Evolutionary conservation across 1,140 invertebrate species (phyloP).

Genomic region (Ctenoplectra terminalis): DNA sequence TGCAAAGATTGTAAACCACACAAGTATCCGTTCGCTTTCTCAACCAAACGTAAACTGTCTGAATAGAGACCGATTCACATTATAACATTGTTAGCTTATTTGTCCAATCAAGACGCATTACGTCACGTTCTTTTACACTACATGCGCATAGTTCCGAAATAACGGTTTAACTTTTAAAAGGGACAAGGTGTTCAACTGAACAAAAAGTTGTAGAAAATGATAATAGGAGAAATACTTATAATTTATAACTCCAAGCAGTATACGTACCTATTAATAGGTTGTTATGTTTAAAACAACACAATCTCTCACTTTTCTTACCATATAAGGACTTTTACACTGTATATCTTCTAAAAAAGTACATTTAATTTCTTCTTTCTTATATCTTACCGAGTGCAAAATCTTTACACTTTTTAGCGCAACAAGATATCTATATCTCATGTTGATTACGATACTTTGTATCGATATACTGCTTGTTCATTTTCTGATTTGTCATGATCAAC

Average conservation of each 20-base stretch:
- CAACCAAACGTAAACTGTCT: slow-evolving; percentile 40
- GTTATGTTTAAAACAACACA: not conserved
- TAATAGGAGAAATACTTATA: not conserved
- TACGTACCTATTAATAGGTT: not conserved
- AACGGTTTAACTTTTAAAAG: slow-evolving; percentile 11
- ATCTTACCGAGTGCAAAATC: too few species aligned
- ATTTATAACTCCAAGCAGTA: not conserved
- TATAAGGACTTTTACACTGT: not conserved
- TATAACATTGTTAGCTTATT: slow-evolving; percentile 35
- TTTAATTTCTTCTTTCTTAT: not conserved
- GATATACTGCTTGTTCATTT: not conserved
- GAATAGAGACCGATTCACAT: slow-evolving; percentile 30
- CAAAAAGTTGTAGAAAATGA: not conserved
- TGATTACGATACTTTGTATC: not conserved
- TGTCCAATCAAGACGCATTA: slow-evolving; percentile 36
- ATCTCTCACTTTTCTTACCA: not conserved
- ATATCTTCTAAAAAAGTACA: not conserved
- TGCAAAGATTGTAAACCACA: not conserved
- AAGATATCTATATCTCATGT: too few species aligned
- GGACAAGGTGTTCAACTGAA: not conserved
- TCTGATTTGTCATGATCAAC: not conserved
- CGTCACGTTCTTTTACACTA: slow-evolving; percentile 12
- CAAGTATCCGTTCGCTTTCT: not conserved
- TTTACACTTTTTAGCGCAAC: too few species aligned
- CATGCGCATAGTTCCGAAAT: slow-evolving; percentile 17